Evolutionary conservation across 1,140 invertebrate species (phyloP).

Genomic region (Mylabris phalerata): DNA sequence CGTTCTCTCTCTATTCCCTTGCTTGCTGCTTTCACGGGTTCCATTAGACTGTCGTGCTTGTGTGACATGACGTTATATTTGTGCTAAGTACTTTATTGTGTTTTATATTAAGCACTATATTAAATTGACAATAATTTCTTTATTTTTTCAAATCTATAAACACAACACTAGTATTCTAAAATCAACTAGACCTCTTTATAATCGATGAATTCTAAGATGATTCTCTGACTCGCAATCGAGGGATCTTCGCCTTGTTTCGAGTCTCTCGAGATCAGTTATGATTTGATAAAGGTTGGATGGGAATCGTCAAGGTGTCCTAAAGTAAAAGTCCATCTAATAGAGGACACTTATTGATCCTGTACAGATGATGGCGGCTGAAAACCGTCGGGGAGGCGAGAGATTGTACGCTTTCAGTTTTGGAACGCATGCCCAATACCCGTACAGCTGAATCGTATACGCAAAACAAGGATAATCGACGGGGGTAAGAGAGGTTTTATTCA

Average conservation of each 20-base stretch:
- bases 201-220: too few relatives aligned
- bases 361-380: slow-evolving; percentile 17
- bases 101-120: slow-evolving; percentile 7
- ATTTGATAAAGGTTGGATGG: too few relatives aligned
- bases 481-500: slow-evolving; percentile 20
- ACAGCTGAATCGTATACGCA: background rate
- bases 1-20: slow-evolving; percentile 13
- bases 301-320: too few relatives aligned
- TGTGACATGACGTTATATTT: slow-evolving; percentile 22
- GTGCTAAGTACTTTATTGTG: slow-evolving; percentile 25
- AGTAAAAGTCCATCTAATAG: too few relatives aligned
- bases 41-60: slow-evolving; percentile 24
- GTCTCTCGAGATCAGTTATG: too few relatives aligned
- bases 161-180: background rate
- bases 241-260: too few relatives aligned
- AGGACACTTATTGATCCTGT: slow-evolving; percentile 23
- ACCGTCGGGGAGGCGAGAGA: slow-evolving; percentile 15
- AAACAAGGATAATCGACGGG: slow-evolving; percentile 9
- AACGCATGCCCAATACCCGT: too few relatives aligned
- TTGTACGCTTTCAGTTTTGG: slow-evolving; percentile 1
- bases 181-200: too few relatives aligned
- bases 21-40: slow-evolving; percentile 25
- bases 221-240: too few relatives aligned
- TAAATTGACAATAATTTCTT: background rate
- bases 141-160: background rate